Conservation (phyloP, 2,797 vertebrate species). For the Danio tinwini region DNA sequence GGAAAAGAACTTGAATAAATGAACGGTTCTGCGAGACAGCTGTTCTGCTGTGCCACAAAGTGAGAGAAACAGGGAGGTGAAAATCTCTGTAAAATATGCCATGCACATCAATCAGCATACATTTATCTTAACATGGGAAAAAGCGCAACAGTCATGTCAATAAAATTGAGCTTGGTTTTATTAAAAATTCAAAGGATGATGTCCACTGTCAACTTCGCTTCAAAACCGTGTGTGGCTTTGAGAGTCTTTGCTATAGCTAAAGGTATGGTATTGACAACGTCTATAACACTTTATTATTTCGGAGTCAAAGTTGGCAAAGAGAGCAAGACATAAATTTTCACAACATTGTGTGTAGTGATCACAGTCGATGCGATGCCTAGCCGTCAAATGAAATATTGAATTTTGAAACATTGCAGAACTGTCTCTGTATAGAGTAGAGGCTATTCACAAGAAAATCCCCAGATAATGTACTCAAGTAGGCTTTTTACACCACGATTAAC, state of each 20-base stretch:
- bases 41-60: conserved; percentile 51
- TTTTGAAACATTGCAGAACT: not conserved
- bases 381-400: conserved; percentile 17
- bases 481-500: too few relatives aligned
- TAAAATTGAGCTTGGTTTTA: conserved; percentile 30
- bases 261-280: conserved; percentile 43
- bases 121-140: conserved; percentile 45
- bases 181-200: conserved; percentile 41
- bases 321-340: conserved; percentile 37
- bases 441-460: not conserved
- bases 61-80: conserved; percentile 39
- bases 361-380: conserved; percentile 41
- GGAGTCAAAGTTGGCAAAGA: conserved; percentile 34
- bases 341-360: conserved; percentile 40
- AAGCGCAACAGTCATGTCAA: conserved; percentile 36
- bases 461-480: not conserved
- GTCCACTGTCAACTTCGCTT: conserved; percentile 17
- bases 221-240: not conserved
- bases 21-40: conserved; percentile 57
- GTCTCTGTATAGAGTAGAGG: not conserved
- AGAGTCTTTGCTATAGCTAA: conserved; percentile 19
- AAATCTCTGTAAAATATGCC: conserved; percentile 47
- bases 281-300: conserved; percentile 49
- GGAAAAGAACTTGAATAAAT: conserved; percentile 60
- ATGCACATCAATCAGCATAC: conserved; percentile 57